A percentile compares a stretch with the other conserved stretches of the same genome.
phyloP scores from a whole-genome alignment of 1,140 invertebrate genomes.

The Cotesia typhae region DNA sequence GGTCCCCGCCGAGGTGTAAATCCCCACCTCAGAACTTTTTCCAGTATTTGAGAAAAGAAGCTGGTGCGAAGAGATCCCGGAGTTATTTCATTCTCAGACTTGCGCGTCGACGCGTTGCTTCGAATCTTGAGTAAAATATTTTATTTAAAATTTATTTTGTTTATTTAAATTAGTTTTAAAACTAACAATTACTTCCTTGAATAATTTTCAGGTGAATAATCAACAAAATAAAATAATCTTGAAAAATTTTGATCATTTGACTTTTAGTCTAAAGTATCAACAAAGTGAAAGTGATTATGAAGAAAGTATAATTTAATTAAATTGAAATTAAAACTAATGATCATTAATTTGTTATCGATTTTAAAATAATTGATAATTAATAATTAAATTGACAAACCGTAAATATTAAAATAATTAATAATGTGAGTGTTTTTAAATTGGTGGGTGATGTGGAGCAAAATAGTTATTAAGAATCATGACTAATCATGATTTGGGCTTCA shows the following conservation, averaged over 20 bases:
- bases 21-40: constrained; percentile 12
- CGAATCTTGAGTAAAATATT: background rate
- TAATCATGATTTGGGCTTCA: too few relatives aligned
- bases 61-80: background rate
- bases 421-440: too few relatives aligned
- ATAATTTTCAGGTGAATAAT: too few relatives aligned
- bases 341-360: too few relatives aligned
- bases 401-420: background rate
- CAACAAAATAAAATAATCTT: background rate
- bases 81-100: constrained; percentile 6
- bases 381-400: too few relatives aligned
- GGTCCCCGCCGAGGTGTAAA: background rate
- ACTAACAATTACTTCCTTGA: background rate
- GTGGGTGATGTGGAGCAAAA: too few relatives aligned
- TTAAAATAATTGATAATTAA: too few relatives aligned
- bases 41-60: background rate
- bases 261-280: constrained; percentile 11
- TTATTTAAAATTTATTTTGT: background rate
- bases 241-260: constrained; percentile 4
- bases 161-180: background rate
- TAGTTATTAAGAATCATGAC: too few relatives aligned
- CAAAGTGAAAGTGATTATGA: constrained; percentile 34
- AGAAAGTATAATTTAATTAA: constrained; percentile 31
- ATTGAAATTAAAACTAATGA: too few relatives aligned
- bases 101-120: background rate